Conservation (phyloP, 2,888 invertebrate genomes). For the Hedychridium roseum region DNA sequence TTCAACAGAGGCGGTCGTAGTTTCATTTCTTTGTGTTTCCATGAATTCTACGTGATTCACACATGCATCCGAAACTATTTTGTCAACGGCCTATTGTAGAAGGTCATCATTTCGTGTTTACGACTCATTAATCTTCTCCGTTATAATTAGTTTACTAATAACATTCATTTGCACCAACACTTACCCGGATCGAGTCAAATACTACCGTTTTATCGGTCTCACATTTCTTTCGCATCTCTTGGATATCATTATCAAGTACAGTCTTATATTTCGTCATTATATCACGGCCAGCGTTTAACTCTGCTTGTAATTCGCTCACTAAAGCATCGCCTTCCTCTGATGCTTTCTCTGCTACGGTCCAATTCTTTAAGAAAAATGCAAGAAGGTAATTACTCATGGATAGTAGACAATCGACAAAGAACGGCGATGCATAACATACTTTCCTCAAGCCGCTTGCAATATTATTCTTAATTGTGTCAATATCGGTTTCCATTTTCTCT, state of each 20-base stretch:
- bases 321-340: conserved; percentile 36
- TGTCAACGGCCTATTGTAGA: conserved; percentile 36
- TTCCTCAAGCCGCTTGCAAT: conserved; percentile 33
- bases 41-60: conserved; percentile 47
- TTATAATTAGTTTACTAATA: conserved; percentile 3
- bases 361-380: conserved; percentile 37
- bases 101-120: background rate
- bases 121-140: background rate
- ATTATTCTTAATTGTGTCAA: conserved; percentile 36
- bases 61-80: conserved; percentile 38
- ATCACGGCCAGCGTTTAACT: conserved; percentile 35
- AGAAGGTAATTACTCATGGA: too few species aligned
- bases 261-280: conserved; percentile 36
- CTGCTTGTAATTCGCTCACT: conserved; percentile 41
- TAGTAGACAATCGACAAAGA: too few species aligned
- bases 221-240: conserved; percentile 37
- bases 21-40: conserved; percentile 45
- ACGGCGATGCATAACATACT: too few species aligned
- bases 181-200: conserved; percentile 42
- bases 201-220: conserved; percentile 34
- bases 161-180: conserved; percentile 7
- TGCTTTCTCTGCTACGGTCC: conserved; percentile 33
- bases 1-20: conserved; percentile 29
- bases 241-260: conserved; percentile 31
- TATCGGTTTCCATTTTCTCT: conserved; percentile 34